A percentile compares a stretch with the other conserved stretches of the same genome.
Conservation (phyloP, 2,113 vertebrate species). For the Geothlypis trichas region DNA sequence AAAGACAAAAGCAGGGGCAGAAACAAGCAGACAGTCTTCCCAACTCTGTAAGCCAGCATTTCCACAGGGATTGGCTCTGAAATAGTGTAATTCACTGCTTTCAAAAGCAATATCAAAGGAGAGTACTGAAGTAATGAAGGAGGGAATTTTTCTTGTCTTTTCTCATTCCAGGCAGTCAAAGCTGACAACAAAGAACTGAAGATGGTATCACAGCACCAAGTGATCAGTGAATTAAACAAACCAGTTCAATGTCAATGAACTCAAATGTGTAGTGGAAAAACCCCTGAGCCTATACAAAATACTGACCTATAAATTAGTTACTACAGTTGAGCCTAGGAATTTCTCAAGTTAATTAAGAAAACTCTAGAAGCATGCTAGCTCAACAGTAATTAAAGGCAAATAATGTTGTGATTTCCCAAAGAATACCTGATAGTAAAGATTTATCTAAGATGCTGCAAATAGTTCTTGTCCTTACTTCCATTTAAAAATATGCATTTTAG, state of each 20-base stretch:
- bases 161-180: neutral
- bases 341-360: neutral
- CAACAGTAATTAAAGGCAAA: neutral
- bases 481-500: neutral
- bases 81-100: neutral
- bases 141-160: neutral
- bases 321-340: neutral
- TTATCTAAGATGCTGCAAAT: neutral
- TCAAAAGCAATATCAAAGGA: neutral
- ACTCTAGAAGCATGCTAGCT: neutral
- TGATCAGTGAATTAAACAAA: neutral
- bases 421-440: neutral
- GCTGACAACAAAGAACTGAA: neutral
- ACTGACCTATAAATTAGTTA: neutral
- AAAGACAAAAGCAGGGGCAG: neutral
- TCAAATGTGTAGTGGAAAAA: neutral
- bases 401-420: neutral
- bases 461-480: neutral
- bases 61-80: neutral
- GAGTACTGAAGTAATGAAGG: neutral
- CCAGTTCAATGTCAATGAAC: neutral
- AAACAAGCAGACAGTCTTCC: neutral
- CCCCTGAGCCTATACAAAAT: neutral
- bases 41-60: neutral
- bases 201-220: neutral